These are phyloP conservation scores for Drosophila aldrichi DNA, from an alignment of 2,888 invertebrate species.

Conservation along the genomic window DNA sequence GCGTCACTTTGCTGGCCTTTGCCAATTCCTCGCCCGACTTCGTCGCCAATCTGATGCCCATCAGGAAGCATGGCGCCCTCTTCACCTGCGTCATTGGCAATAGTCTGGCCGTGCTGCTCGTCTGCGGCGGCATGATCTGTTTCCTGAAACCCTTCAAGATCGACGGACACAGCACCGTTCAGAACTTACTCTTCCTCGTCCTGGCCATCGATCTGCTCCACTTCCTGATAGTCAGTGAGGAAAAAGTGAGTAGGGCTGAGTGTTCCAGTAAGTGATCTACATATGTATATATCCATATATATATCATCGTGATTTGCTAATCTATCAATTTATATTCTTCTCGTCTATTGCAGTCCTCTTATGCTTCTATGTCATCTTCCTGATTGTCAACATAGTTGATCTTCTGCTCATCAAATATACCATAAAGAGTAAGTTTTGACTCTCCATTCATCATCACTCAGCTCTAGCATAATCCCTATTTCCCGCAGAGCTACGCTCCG, in stretches of 20 bases:
- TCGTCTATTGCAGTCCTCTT: slow-evolving; percentile 29
- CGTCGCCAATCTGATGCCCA: slow-evolving; percentile 53
- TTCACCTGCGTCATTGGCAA: slow-evolving; percentile 31
- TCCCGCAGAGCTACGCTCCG: slow-evolving; percentile 2
- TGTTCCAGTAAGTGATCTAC: slow-evolving; percentile 18
- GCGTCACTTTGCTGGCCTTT: slow-evolving; percentile 47
- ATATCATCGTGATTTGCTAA: background rate
- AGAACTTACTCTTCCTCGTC: slow-evolving; percentile 53
- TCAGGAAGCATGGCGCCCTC: slow-evolving; percentile 9
- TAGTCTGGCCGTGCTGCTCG: slow-evolving; percentile 32
- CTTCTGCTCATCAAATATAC: slow-evolving; percentile 25
- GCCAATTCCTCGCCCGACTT: slow-evolving; percentile 51
- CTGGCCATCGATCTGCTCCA: slow-evolving; percentile 32
- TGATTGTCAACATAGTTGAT: slow-evolving; percentile 50
- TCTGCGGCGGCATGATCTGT: slow-evolving; percentile 56
- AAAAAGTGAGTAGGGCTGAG: slow-evolving; percentile 9
- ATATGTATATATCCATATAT: background rate
- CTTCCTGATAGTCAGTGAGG: slow-evolving; percentile 1
- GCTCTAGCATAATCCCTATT: background rate
- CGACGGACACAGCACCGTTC: slow-evolving; percentile 34
- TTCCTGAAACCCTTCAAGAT: slow-evolving; percentile 58
- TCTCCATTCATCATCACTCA: background rate
- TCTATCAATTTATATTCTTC: background rate
- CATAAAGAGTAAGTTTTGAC: slow-evolving; percentile 40
- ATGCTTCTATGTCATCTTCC: slow-evolving; percentile 31